Percentiles rank a stretch among this genome's conserved stretches.
phyloP scores from a whole-genome alignment of 2,888 invertebrate species.

The Eupithecia exiguata region DNA sequence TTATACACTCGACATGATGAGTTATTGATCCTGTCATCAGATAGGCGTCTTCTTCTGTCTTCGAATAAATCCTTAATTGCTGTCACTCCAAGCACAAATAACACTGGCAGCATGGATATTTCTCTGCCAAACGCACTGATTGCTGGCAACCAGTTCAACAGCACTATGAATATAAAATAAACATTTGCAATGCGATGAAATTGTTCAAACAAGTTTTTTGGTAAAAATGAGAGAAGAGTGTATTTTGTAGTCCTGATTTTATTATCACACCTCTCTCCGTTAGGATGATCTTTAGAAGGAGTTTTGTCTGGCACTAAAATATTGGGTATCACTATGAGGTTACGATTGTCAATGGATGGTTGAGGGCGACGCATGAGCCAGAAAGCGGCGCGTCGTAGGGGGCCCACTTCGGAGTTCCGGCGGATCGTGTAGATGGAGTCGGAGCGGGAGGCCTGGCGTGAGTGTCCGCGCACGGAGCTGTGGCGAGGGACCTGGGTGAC shows the following conservation, averaged over 20 bases:
- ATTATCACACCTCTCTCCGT: conserved; percentile 91
- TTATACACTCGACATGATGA: conserved; percentile 95
- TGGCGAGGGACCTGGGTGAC: conserved; percentile 67
- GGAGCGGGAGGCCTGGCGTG: conserved; percentile 94
- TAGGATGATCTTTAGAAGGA: conserved; percentile 91
- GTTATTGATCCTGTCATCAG: conserved; percentile 97
- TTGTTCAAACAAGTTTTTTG: conserved; percentile 98
- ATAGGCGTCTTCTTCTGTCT: conserved; percentile 93
- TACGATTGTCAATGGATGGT: conserved; percentile 87
- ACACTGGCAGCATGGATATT: conserved; percentile 96
- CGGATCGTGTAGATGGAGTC: conserved; percentile 95
- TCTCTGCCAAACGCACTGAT: conserved; percentile 98
- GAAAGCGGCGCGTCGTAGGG: conserved; percentile 87
- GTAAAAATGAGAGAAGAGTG: conserved; percentile 95
- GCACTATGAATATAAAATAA: conserved; percentile 98
- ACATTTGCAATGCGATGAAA: conserved; percentile 98
- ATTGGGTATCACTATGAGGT: conserved; percentile 91
- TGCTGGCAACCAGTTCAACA: conserved; percentile 97
- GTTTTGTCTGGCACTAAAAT: conserved; percentile 92
- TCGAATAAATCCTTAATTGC: conserved; percentile 98
- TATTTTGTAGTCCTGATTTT: conserved; percentile 97
- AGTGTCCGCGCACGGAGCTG: conserved; percentile 85
- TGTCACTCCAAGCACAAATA: conserved; percentile 97
- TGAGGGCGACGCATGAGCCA: conserved; percentile 85
- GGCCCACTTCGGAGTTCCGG: conserved; percentile 87